Conservation (phyloP, 2,113 vertebrate species). For the Ascaphus truei region DNA sequence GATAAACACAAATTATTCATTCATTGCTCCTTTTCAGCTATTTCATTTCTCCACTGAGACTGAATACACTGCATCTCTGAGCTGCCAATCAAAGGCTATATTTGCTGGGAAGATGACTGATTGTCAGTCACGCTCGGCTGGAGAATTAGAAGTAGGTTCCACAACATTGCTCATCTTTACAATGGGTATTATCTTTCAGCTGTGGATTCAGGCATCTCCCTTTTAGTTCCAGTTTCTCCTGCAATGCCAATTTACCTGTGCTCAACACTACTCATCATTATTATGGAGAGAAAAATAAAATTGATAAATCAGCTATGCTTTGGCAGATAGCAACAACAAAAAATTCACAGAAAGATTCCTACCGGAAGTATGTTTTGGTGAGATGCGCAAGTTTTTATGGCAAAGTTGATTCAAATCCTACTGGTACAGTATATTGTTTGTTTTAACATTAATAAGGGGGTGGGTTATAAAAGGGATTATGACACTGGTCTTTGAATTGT, state of each 20-base stretch:
- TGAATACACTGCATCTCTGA: not conserved
- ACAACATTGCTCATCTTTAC: constrained; percentile 27
- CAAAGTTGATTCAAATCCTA: too few relatives aligned
- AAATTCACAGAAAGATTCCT: too few relatives aligned
- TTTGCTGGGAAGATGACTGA: constrained; percentile 19
- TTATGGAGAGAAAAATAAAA: too few relatives aligned
- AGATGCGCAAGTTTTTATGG: too few relatives aligned
- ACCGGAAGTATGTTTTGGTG: too few relatives aligned
- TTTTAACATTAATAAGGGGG: too few relatives aligned
- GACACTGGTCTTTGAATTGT: too few relatives aligned
- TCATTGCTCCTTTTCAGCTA: constrained; percentile 12
- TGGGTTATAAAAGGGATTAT: too few relatives aligned
- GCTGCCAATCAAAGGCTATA: constrained; percentile 23
- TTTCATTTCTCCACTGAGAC: constrained; percentile 10
- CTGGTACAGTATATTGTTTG: too few relatives aligned
- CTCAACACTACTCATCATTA: not conserved
- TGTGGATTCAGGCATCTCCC: not conserved
- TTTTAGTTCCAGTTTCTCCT: constrained; percentile 12
- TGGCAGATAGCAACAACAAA: too few relatives aligned
- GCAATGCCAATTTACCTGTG: constrained; percentile 29
- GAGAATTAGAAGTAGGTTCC: constrained; percentile 26
- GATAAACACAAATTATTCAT: constrained; percentile 2
- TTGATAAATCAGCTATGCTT: too few relatives aligned
- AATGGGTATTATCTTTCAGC: constrained; percentile 9
- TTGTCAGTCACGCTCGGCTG: constrained; percentile 28